phyloP scores from a whole-genome alignment of 1,140 invertebrate genomes.

The Atta colombica region DNA sequence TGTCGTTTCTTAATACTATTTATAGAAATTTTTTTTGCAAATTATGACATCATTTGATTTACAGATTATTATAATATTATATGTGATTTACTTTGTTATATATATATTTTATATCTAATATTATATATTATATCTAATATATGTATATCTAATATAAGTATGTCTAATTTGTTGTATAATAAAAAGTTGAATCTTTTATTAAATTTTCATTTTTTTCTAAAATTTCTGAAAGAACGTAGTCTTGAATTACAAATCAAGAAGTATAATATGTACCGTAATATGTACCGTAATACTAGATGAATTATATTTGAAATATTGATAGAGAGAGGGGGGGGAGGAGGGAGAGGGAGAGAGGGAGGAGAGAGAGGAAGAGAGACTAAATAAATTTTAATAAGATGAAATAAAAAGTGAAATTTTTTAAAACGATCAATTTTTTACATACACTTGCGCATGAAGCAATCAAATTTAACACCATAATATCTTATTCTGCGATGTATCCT shows the following conservation, averaged over 20 bases:
- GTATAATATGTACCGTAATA: background rate
- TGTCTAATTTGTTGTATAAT: background rate
- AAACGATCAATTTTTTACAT: constrained; percentile 13
- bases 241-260: background rate
- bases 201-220: background rate
- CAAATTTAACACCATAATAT: constrained; percentile 1
- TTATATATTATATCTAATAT: constrained; percentile 11
- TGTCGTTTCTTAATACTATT: background rate
- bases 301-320: background rate
- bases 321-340: too few relatives aligned
- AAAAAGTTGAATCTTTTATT: background rate
- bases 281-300: background rate
- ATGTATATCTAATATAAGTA: background rate
- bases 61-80: background rate
- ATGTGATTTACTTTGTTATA: background rate
- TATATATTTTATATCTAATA: constrained; percentile 8
- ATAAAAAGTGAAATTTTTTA: constrained; percentile 8
- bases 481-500: background rate
- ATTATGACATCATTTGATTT: background rate
- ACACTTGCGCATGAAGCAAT: background rate
- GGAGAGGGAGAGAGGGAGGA: too few relatives aligned
- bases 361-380: background rate
- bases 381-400: background rate
- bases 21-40: background rate
- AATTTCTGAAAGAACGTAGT: background rate